These are phyloP conservation scores for Venustoraphidia nigricollis DNA, from an alignment of 2,888 invertebrate species.

Conservation along the genomic window DNA sequence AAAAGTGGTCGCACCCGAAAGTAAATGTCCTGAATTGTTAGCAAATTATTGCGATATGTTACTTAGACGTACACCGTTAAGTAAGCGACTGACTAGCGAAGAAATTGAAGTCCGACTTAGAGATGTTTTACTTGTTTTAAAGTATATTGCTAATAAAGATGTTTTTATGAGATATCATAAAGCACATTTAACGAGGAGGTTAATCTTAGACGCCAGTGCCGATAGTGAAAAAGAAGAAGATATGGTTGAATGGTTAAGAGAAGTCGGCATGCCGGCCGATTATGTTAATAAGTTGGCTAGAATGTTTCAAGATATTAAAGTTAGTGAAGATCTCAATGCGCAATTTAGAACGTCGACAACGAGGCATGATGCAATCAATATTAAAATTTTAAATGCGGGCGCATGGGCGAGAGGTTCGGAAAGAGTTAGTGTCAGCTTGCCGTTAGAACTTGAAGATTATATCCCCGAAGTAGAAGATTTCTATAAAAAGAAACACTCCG, in stretches of 20 bases:
- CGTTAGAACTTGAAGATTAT: conserved; percentile 94
- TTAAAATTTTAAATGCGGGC: conserved; percentile 96
- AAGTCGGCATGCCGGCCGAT: conserved; percentile 99
- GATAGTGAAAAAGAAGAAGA: conserved; percentile 99
- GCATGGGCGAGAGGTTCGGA: conserved; percentile 97
- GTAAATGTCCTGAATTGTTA: conserved; percentile 94
- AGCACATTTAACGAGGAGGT: conserved; percentile 86
- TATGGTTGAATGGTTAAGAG: conserved; percentile 95
- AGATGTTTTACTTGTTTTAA: conserved; percentile 90
- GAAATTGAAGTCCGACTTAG: conserved; percentile 88
- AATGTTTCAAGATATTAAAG: conserved; percentile 98
- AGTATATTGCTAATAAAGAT: conserved; percentile 99
- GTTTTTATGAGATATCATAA: conserved; percentile 99
- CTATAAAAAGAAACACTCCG: conserved; percentile 94
- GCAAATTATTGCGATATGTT: conserved; percentile 99
- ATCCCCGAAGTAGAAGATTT: conserved; percentile 99
- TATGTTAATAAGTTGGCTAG: conserved; percentile 95
- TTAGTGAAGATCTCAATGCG: conserved; percentile 87
- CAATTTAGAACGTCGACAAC: conserved; percentile 77
- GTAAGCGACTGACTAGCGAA: conserved; percentile 90
- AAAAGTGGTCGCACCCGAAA: conserved; percentile 71
- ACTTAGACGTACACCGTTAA: conserved; percentile 85
- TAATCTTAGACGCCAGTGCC: conserved; percentile 94
- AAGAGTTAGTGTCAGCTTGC: conserved; percentile 87
- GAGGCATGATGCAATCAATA: conserved; percentile 80